Evolutionary conservation across 2,888 invertebrate species (phyloP), one percentile per base, ranked within the genome.

Genomic region (Lasioglossum marginatum): DNA sequence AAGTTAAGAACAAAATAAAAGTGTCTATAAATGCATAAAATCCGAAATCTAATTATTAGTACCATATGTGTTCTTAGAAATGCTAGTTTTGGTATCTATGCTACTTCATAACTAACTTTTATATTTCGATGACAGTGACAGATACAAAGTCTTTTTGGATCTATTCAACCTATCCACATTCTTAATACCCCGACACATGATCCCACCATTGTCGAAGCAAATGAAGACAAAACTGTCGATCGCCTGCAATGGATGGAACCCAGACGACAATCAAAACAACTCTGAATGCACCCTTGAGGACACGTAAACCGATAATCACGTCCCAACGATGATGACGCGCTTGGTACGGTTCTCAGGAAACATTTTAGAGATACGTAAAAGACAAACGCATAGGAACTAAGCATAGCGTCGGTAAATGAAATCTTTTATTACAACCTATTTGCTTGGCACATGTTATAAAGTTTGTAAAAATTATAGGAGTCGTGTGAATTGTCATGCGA

Each of bases 91-190:
- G 0, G 2, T 43, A 8, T 43, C 71, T n/a, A 40, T n/a, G 40
- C n/a, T 37, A n/a, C 37, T 70, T n/a, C 12, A 34, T 31, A 14
- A 23, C 12, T 34, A 73, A 70, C 16, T 23, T n/a, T 4, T 45
- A 16, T 68, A 8, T 77, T 86, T 66, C 6, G 60, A 48, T 52
- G 43, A 84, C 96, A 99, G 99, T 95, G 99, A 99, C 95, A 98
- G 99, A 37, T 99, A 99, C 96, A 99, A 99, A 96, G 99, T 99
- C 48, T 99, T 99, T 95, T 96, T 99, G 94, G 99, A 99, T 95
- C 96, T 99, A 68, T 99, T 99, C 96, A 99, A 99, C 95, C 95
- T 99, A 81, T 99, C 99, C 0, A 99, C 99, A 0, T 99, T 99
- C 96, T 96, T 99, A 87, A 97, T 99, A 92, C 99, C 99, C 0